Percentiles rank a stretch among this genome's conserved stretches.
Evolutionary conservation across 2,113 vertebrate species (phyloP).

Genomic region (Gavia stellata): DNA sequence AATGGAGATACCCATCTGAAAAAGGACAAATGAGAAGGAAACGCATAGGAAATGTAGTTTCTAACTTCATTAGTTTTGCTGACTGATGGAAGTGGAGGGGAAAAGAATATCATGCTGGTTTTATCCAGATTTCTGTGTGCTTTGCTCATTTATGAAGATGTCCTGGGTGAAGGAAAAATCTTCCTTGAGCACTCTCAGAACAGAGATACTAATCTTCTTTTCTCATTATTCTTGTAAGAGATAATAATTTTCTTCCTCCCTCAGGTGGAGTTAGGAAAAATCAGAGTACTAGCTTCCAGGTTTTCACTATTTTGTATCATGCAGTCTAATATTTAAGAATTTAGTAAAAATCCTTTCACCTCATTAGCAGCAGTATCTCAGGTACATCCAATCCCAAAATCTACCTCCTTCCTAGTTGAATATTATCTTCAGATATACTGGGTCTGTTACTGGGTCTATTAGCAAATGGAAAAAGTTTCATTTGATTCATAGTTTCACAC

Average conservation of each 20-base stretch:
- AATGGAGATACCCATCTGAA: not conserved
- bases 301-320: not conserved
- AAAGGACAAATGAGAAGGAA: not conserved
- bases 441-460: not conserved
- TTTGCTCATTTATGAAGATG: constrained; percentile 36
- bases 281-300: not conserved
- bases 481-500: not conserved
- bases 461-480: not conserved
- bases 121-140: not conserved
- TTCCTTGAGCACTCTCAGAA: constrained; percentile 11
- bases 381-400: not conserved
- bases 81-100: not conserved
- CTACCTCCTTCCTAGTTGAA: not conserved
- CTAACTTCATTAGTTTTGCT: not conserved
- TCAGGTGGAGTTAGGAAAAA: not conserved
- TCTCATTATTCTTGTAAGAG: constrained; percentile 15
- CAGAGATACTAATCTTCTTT: constrained; percentile 27
- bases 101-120: not conserved
- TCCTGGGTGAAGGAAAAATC: constrained; percentile 15
- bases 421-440: not conserved
- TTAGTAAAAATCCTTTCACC: not conserved
- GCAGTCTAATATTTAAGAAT: not conserved
- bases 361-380: not conserved
- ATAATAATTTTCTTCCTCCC: not conserved
- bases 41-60: not conserved